phyloP scores from a whole-genome alignment of 2,113 vertebrate genomes.

The Elachura formosa region DNA sequence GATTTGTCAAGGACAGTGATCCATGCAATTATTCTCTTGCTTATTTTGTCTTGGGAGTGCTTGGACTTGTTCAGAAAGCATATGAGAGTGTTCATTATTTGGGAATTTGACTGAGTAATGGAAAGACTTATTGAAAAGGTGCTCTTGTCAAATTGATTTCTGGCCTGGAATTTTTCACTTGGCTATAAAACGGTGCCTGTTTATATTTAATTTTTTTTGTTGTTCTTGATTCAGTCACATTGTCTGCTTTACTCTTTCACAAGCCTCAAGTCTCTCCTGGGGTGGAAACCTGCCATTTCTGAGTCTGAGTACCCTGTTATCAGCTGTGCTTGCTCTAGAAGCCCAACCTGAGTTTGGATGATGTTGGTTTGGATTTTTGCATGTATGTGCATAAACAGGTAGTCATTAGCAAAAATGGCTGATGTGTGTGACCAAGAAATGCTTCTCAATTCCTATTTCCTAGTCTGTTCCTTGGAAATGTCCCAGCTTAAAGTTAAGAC shows the following conservation, averaged over 20 bases:
- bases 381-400: accelerated
- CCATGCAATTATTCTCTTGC: background rate
- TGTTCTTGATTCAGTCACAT: accelerated
- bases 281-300: background rate
- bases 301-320: background rate
- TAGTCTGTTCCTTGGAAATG: background rate
- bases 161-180: background rate
- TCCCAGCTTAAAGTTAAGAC: background rate
- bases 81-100: background rate
- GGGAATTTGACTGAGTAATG: background rate
- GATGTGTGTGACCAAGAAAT: background rate
- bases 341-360: background rate
- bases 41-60: background rate
- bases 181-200: background rate
- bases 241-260: background rate
- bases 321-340: background rate
- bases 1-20: background rate
- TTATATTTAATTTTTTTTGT: background rate
- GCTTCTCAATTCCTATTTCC: background rate
- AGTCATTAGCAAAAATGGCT: background rate
- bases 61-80: background rate
- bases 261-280: background rate
- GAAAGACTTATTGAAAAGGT: background rate
- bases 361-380: background rate
- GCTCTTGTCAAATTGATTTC: background rate